Conservation (phyloP, 2,113 vertebrate species). For the Oncorhynchus clarkii region DNA sequence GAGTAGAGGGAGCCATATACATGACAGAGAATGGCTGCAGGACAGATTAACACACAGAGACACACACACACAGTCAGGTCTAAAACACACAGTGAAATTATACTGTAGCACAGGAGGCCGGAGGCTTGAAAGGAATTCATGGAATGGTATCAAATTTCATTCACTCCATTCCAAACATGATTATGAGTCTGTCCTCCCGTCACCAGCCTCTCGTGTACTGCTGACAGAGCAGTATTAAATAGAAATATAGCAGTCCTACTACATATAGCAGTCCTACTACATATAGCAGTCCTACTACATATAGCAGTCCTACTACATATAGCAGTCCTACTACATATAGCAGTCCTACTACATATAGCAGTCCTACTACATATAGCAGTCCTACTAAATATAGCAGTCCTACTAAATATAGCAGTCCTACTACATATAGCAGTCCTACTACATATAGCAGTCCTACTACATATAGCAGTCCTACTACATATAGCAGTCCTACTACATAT, state of each 20-base stretch:
- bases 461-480: neutral
- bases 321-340: neutral
- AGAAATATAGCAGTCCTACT: neutral
- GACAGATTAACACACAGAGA: neutral
- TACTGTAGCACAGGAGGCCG: no score
- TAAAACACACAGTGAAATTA: constrained; percentile 1
- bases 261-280: neutral
- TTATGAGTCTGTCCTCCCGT: no score
- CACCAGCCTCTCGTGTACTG: no score
- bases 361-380: neutral
- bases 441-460: neutral
- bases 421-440: no score
- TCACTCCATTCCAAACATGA: no score
- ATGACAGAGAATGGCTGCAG: constrained; percentile 43
- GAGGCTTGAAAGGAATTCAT: no score
- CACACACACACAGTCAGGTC: constrained; percentile 1
- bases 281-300: no score
- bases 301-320: neutral
- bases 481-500: no score
- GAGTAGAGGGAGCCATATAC: neutral
- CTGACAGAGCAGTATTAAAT: neutral
- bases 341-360: neutral
- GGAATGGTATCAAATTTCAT: no score
- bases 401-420: neutral
- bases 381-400: neutral